Conservation (phyloP, 1,140 invertebrate genomes). For the Diabrotica undecimpunctata region DNA sequence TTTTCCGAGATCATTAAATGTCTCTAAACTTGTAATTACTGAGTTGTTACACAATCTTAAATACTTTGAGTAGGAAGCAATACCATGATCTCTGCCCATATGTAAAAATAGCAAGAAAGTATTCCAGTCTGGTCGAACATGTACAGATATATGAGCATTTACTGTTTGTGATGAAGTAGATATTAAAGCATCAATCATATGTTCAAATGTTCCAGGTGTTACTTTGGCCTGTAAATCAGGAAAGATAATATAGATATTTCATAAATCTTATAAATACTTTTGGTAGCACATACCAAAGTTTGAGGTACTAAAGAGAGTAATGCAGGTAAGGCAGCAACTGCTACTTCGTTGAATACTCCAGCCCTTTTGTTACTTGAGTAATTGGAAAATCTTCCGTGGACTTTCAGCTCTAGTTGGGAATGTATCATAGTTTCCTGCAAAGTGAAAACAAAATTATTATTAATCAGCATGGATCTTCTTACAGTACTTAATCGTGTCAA, state of each 20-base stretch:
- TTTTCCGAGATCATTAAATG: slow-evolving; percentile 60
- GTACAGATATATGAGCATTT: slow-evolving; percentile 49
- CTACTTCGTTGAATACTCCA: slow-evolving; percentile 71
- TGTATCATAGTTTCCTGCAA: slow-evolving; percentile 60
- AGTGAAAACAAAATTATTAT: too few relatives aligned
- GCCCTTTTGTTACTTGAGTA: slow-evolving; percentile 80
- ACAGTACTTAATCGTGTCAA: too few relatives aligned
- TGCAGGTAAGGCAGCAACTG: slow-evolving; percentile 69
- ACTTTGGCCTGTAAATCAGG: slow-evolving; percentile 40
- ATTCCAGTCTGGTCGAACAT: slow-evolving; percentile 49
- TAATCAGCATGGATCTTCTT: too few relatives aligned
- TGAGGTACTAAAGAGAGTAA: slow-evolving; percentile 70
- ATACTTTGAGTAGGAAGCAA: slow-evolving; percentile 79
- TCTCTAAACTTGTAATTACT: slow-evolving; percentile 42
- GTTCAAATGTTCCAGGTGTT: slow-evolving; percentile 45
- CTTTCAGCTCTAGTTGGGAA: slow-evolving; percentile 60
- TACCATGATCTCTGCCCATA: slow-evolving; percentile 84
- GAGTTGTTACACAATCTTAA: slow-evolving; percentile 63
- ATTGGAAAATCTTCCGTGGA: slow-evolving; percentile 64
- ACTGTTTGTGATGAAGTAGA: slow-evolving; percentile 50
- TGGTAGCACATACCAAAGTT: slow-evolving; percentile 47
- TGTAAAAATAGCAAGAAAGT: slow-evolving; percentile 57
- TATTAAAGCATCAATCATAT: slow-evolving; percentile 50
- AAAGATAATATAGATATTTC: background rate
- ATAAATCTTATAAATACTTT: too few relatives aligned